Conservation (phyloP, 2,888 invertebrate species). For the Macaria liturata region DNA sequence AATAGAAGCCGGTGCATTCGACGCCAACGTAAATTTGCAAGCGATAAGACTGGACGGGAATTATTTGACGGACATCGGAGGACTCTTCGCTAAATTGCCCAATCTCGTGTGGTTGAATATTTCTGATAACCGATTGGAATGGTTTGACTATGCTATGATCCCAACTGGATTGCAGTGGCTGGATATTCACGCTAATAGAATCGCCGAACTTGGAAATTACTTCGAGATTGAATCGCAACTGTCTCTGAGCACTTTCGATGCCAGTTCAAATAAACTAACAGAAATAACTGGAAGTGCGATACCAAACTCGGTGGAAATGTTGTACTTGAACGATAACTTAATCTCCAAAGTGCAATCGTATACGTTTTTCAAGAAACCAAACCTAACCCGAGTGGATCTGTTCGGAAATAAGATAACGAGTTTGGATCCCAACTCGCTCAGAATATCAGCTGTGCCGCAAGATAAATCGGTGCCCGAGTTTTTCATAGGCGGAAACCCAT, state of each 20-base stretch:
- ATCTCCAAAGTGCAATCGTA: slow-evolving; percentile 93
- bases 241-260: slow-evolving; percentile 91
- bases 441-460: slow-evolving; percentile 89
- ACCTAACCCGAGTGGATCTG: slow-evolving; percentile 91
- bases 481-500: slow-evolving; percentile 93
- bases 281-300: slow-evolving; percentile 93
- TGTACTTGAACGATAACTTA: slow-evolving; percentile 91
- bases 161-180: slow-evolving; percentile 93
- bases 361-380: slow-evolving; percentile 93
- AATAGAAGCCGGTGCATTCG: slow-evolving; percentile 91
- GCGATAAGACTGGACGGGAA: slow-evolving; percentile 93
- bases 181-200: slow-evolving; percentile 93
- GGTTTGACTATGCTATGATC: slow-evolving; percentile 93
- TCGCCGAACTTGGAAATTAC: slow-evolving; percentile 92
- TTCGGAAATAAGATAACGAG: slow-evolving; percentile 91
- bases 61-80: slow-evolving; percentile 90
- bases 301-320: slow-evolving; percentile 91
- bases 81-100: slow-evolving; percentile 90
- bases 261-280: slow-evolving; percentile 90
- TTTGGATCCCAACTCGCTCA: slow-evolving; percentile 88
- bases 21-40: slow-evolving; percentile 89
- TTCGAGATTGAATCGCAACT: slow-evolving; percentile 92
- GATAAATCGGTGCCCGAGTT: slow-evolving; percentile 91
- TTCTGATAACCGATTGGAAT: slow-evolving; percentile 91
- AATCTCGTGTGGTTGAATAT: slow-evolving; percentile 93